Conservation (phyloP, 2,888 invertebrate species). For the Drosophila conformis region DNA sequence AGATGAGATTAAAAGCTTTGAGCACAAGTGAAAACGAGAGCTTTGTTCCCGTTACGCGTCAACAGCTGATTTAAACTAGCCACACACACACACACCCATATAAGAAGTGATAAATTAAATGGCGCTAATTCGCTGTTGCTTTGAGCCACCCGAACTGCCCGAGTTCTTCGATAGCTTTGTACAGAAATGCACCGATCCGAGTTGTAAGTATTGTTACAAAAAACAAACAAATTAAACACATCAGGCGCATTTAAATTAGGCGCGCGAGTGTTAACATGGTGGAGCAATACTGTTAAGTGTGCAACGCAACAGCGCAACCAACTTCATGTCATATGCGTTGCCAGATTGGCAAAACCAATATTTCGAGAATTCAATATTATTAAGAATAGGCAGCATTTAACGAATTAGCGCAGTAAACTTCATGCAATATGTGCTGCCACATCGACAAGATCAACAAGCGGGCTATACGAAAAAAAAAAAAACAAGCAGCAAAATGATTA, state of each 20-base stretch:
- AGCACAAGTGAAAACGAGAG: slow-evolving; percentile 36
- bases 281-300: slow-evolving; percentile 25
- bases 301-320: slow-evolving; percentile 19
- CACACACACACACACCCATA: slow-evolving; percentile 3
- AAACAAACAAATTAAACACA: neutral
- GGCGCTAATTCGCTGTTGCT: slow-evolving; percentile 89
- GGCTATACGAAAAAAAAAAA: slow-evolving; percentile 7
- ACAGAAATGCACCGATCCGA: slow-evolving; percentile 92
- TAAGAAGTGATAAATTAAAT: slow-evolving; percentile 46
- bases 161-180: slow-evolving; percentile 91
- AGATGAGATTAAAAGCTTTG: slow-evolving; percentile 50
- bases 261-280: neutral
- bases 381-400: neutral
- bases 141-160: slow-evolving; percentile 90
- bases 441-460: neutral
- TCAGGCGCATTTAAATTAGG: neutral
- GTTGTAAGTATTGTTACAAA: slow-evolving; percentile 89
- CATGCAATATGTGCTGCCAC: slow-evolving; percentile 11
- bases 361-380: neutral
- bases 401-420: neutral
- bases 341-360: slow-evolving; percentile 19
- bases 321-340: slow-evolving; percentile 17
- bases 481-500: neutral
- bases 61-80: slow-evolving; percentile 61
- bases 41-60: slow-evolving; percentile 54